These are phyloP conservation scores for Solenodon paradoxus DNA, from an alignment of 2,113 vertebrate genomes.

Conservation along the genomic window DNA sequence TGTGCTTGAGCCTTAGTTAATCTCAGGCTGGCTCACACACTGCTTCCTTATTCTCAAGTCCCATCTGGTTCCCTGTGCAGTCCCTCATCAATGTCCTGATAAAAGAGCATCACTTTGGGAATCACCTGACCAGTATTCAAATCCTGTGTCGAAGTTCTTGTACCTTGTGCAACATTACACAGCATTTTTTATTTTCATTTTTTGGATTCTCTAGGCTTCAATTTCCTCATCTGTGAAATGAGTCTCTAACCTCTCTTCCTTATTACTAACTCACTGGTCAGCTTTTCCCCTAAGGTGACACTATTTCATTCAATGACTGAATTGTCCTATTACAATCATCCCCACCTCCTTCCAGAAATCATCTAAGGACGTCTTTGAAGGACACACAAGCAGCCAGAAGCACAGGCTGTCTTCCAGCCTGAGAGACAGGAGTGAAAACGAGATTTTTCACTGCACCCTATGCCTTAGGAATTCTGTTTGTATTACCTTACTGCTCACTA, in stretches of 20 bases:
- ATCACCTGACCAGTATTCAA: background rate
- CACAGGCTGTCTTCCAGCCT: background rate
- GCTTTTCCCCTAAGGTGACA: background rate
- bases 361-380: background rate
- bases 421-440: accelerated
- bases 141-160: background rate
- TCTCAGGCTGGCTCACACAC: too few relatives aligned
- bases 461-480: background rate
- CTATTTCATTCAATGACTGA: background rate
- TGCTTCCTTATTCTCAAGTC: too few relatives aligned
- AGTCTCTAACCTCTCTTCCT: background rate
- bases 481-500: background rate
- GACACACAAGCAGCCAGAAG: background rate
- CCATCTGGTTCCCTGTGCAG: too few relatives aligned
- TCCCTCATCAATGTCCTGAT: too few relatives aligned
- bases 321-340: background rate
- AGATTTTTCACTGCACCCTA: background rate
- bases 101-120: background rate
- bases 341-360: background rate
- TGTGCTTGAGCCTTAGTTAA: too few relatives aligned
- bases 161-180: background rate
- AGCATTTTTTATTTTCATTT: background rate
- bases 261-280: background rate
- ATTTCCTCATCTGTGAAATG: background rate
- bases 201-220: background rate